Conservation (phyloP, 2,888 invertebrate species). For the Luperina testacea region DNA sequence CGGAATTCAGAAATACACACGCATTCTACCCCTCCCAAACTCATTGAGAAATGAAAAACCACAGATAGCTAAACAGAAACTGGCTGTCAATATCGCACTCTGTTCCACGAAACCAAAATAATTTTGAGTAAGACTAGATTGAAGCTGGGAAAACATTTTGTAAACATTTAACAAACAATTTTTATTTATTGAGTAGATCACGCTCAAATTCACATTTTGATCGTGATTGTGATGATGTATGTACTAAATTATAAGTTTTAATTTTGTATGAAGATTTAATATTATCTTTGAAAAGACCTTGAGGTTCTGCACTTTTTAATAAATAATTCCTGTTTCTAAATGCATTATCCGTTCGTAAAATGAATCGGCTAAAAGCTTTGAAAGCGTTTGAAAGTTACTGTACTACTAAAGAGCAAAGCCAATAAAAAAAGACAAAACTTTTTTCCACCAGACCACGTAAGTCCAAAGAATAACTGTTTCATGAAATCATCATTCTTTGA, state of each 20-base stretch:
- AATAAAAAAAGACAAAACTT: background rate
- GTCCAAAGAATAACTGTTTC: too few species aligned
- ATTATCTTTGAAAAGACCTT: background rate
- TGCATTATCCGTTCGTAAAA: background rate
- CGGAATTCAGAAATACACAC: constrained; percentile 86
- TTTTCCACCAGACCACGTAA: too few species aligned
- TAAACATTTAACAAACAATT: background rate
- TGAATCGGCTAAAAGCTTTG: constrained; percentile 27
- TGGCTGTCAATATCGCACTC: constrained; percentile 69
- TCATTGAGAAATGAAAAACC: constrained; percentile 87
- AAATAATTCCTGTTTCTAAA: background rate
- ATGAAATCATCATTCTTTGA: too few species aligned
- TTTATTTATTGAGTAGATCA: background rate
- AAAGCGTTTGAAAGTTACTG: background rate
- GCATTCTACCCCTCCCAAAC: constrained; percentile 89
- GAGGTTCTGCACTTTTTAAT: too few species aligned
- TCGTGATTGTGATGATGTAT: background rate
- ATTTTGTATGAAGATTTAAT: background rate
- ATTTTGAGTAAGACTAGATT: background rate
- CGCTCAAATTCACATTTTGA: background rate
- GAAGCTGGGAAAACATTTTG: background rate
- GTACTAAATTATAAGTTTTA: background rate
- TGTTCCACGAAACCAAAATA: constrained; percentile 25
- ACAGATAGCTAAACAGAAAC: constrained; percentile 74
- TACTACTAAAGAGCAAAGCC: background rate